Evolutionary conservation across 2,113 vertebrate genomes (phyloP).

Genomic region (Campylomormyrus numenius): DNA sequence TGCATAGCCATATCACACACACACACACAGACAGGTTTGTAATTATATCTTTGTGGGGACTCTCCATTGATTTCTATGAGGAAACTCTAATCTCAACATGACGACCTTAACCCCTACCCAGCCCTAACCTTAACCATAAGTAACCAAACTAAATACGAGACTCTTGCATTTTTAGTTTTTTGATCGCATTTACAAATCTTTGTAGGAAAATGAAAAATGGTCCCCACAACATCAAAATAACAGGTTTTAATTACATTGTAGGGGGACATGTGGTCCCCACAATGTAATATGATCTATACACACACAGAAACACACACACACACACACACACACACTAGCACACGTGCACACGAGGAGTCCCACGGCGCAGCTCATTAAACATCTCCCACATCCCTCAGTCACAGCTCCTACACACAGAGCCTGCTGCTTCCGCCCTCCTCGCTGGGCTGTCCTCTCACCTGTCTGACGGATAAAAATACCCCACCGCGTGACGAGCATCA

Average conservation of each 20-base stretch:
- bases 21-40: not conserved
- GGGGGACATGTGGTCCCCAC: too few species aligned
- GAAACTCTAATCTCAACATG: too few species aligned
- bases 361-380: not conserved
- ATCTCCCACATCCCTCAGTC: not conserved
- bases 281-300: not conserved
- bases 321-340: not conserved
- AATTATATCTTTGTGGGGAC: too few species aligned
- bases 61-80: too few species aligned
- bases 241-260: too few species aligned
- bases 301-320: not conserved
- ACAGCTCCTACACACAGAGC: constrained; percentile 5
- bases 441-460: constrained; percentile 7
- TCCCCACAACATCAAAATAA: too few species aligned
- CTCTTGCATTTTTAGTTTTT: too few species aligned
- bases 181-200: too few species aligned
- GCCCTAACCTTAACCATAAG: too few species aligned
- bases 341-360: not conserved
- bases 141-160: too few species aligned
- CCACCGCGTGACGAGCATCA: not conserved
- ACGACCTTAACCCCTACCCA: too few species aligned
- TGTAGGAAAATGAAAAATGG: too few species aligned
- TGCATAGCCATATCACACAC: not conserved
- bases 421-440: not conserved
- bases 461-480: constrained; percentile 16